Base-by-base conservation (phyloP, 2,113 vertebrate genomes). In the Nanorana parkeri region DNA sequence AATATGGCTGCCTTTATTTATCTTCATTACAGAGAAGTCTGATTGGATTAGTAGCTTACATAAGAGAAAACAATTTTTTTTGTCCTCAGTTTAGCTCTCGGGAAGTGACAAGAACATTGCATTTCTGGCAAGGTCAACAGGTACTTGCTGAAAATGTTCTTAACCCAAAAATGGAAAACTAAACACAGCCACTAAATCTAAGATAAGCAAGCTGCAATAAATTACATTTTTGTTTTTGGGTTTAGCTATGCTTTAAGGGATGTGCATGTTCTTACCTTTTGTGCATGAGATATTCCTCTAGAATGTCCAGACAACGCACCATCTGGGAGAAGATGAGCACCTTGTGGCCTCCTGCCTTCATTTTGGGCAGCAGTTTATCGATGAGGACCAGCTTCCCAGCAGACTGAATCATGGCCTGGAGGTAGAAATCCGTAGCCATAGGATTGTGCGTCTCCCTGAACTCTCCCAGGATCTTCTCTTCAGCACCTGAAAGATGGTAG, bases 311-410 rank as follows among this genome's bases (percentile, higher is more conserved):
- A 85, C 98, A 99, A 87, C 98, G 97, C 60, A 99, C 98, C 98
- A 99, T 99, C 77, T 99, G 98, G 85, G 97, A 99, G 91, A 99
- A 99, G 87, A 99, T 98, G 83, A 99, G 97, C 76, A 99, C 98
- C 85, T 97, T 99, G 90, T 99, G 97, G 60, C 97, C 98, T 29
- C 98, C 97, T 11, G 96, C 97, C 92, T 99, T 99, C 98, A 99
- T 99, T 92, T 99, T 99, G 78, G 98, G 98, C 89, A 99, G 93
- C 84, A 99, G 93, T 84, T 99, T 99, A 91, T 99, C 97, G 79
- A 99, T 99, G 77, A 99, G 96, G 75, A 99, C 98, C 86, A 99
- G 87, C 90, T 99, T 99, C 52, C 98, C 98, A 55, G 97, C 97
- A 81, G 97, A 99, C 85, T 99, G 98, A 82, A 99, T 96, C 98